phyloP scores from a whole-genome alignment of 1,140 invertebrate species.

The Coelopa frigida region DNA sequence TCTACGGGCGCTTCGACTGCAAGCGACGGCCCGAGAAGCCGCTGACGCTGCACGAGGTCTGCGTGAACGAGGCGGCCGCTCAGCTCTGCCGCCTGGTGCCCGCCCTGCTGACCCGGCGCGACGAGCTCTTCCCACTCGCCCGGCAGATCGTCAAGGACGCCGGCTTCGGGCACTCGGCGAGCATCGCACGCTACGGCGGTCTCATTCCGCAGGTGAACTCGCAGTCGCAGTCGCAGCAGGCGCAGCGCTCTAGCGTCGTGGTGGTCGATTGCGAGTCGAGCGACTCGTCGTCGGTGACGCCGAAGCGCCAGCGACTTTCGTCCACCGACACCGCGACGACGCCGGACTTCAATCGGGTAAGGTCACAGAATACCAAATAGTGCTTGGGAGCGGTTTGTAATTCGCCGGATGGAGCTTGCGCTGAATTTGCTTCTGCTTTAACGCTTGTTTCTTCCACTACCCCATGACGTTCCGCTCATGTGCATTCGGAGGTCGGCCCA shows the following conservation, averaged over 20 bases:
- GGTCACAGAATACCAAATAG: no score
- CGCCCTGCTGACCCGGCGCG: slow-evolving; percentile 79
- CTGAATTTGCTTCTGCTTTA: no score
- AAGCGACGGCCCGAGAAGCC: slow-evolving; percentile 94
- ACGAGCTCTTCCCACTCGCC: slow-evolving; percentile 92
- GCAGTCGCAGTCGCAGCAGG: slow-evolving; percentile 8
- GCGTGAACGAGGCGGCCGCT: slow-evolving; percentile 93
- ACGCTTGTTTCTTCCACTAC: no score
- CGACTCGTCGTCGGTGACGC: slow-evolving; percentile 17
- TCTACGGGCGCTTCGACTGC: slow-evolving; percentile 94
- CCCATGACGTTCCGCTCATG: no score
- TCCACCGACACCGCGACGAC: slow-evolving; percentile 32
- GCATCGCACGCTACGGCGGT: slow-evolving; percentile 36
- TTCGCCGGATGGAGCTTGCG: no score
- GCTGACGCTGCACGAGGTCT: slow-evolving; percentile 88
- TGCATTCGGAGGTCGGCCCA: no score
- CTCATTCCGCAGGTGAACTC: slow-evolving; percentile 28
- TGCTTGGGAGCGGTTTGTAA: no score
- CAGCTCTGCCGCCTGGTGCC: slow-evolving; percentile 89
- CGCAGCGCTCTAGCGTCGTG: slow-evolving; percentile 4
- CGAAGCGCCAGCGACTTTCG: slow-evolving; percentile 31
- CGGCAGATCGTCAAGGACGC: slow-evolving; percentile 89
- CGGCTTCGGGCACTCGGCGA: slow-evolving; percentile 57
- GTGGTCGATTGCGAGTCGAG: slow-evolving; percentile 25
- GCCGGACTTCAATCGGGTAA: slow-evolving; percentile 37